Percentiles rank a stretch among this genome's conserved stretches.
These are phyloP conservation scores for Liopterus haemorrhoidalis DNA, from an alignment of 2,888 invertebrate species.

Conservation along the genomic window DNA sequence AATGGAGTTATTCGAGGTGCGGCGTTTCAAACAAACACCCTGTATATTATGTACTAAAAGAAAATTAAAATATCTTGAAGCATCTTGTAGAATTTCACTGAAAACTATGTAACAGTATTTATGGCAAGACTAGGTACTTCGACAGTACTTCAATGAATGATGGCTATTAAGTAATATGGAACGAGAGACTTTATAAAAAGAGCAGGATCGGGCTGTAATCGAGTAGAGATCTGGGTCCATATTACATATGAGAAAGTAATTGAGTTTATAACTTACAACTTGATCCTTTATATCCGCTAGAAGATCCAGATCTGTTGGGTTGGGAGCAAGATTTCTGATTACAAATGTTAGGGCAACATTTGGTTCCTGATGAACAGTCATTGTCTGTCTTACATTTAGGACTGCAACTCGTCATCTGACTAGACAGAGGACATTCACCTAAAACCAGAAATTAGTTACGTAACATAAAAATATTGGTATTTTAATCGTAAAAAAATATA, in stretches of 20 bases:
- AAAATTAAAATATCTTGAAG: too few relatives aligned
- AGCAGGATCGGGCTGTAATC: conserved; percentile 31
- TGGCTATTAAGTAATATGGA: too few relatives aligned
- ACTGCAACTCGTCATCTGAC: conserved; percentile 59
- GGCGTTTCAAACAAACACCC: too few relatives aligned
- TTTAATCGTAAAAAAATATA: background rate
- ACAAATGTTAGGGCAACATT: conserved; percentile 66
- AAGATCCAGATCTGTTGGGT: conserved; percentile 40
- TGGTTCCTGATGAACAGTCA: conserved; percentile 60
- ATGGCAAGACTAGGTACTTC: too few relatives aligned
- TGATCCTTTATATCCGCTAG: conserved; percentile 44
- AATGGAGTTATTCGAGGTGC: too few relatives aligned
- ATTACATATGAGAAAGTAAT: background rate
- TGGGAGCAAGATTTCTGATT: conserved; percentile 61
- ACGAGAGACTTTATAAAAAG: conserved; percentile 24
- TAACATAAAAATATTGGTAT: background rate
- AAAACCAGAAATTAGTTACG: background rate
- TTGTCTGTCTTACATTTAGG: conserved; percentile 63
- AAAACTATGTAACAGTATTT: too few relatives aligned
- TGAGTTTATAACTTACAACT: conserved; percentile 29
- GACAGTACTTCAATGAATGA: too few relatives aligned
- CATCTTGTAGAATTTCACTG: too few relatives aligned
- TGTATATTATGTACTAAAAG: too few relatives aligned
- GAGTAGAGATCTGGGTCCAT: conserved; percentile 16
- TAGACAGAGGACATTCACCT: conserved; percentile 56